Conservation (phyloP, 2,113 vertebrate species). For the Glareola pratincola region DNA sequence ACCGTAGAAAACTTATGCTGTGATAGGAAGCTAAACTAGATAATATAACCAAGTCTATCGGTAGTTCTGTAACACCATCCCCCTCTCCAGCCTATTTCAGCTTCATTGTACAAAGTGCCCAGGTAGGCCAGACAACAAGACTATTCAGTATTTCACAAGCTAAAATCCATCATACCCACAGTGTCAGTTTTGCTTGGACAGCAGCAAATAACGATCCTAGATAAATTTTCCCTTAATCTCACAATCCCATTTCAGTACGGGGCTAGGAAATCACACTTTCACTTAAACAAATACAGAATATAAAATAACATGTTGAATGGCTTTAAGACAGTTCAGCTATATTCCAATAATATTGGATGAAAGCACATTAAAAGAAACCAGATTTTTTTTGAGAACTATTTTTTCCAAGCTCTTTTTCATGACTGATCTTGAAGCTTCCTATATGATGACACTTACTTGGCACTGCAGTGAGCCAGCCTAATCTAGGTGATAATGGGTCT, state of each 20-base stretch:
- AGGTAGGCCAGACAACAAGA: not conserved
- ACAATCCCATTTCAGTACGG: not conserved
- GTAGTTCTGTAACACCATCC: not conserved
- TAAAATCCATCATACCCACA: not conserved
- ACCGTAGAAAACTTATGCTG: not conserved
- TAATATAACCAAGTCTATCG: not conserved
- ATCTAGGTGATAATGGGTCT: conserved; percentile 57
- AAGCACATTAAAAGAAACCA: not conserved
- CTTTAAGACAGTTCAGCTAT: not conserved
- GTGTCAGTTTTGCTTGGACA: conserved; percentile 9
- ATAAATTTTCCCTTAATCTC: not conserved
- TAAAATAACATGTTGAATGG: not conserved
- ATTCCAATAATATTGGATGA: not conserved
- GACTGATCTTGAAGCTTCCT: conserved; percentile 24
- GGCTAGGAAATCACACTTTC: not conserved
- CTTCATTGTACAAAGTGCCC: not conserved
- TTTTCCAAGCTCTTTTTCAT: conserved; percentile 11
- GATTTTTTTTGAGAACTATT: not conserved
- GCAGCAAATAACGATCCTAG: not conserved
- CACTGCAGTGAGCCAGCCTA: conserved; percentile 3
- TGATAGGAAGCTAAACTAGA: not conserved
- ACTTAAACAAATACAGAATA: not conserved
- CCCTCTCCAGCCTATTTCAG: not conserved
- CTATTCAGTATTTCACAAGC: not conserved
- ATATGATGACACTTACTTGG: conserved; percentile 43